Base-by-base conservation (phyloP, 2,888 invertebrate genomes). In the Nowickia ferox region DNA sequence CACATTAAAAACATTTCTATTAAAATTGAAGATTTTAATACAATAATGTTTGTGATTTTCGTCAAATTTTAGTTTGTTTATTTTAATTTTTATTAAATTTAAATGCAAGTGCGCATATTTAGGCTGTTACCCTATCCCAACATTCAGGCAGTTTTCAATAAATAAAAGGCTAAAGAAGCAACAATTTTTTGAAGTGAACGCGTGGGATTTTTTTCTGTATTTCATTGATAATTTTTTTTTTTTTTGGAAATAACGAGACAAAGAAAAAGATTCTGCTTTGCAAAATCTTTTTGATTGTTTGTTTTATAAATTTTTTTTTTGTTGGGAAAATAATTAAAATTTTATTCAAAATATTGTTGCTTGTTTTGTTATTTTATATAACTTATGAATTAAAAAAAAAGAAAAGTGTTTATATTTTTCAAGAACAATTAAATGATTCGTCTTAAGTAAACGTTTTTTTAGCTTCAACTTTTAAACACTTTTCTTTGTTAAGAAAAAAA, bases 51-150 rank as follows among this genome's bases (percentile, higher is more conserved):
- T 87, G 6, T 30, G 6, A 30, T 30, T 79, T 84, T 57, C 22
- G 10, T 78, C 63, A 66, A 84, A 61, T 77, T 79, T 74, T 55
- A 65, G 55, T 11, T 72, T 66, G 17, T 40, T 55, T 13, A 65
- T 59, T 48, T 68, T 59, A 38, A 30, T 15, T 65, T 55, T 61
- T 46, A 17, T 63, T 84, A 87, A 86, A 86, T 77, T 51, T 9
- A 89, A 84, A 66, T 81, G 87, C 92, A 93, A 84, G 69, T 81
- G 88, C 92, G 93, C 93, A 93, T 93, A 90, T 91, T 86, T 96
- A 96, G 97, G 97, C 97, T 97, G 96, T 97, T 97, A 97, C 97
- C 97, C 97, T 97, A 97, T 97, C 97, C 97, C 97, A 97, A 97
- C 97, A 97, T 97, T 97, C 97, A 97, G 97, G 97, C 97, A 96